These are phyloP conservation scores for Nasonia longicornis DNA, from an alignment of 1,140 invertebrate species.

Conservation along the genomic window DNA sequence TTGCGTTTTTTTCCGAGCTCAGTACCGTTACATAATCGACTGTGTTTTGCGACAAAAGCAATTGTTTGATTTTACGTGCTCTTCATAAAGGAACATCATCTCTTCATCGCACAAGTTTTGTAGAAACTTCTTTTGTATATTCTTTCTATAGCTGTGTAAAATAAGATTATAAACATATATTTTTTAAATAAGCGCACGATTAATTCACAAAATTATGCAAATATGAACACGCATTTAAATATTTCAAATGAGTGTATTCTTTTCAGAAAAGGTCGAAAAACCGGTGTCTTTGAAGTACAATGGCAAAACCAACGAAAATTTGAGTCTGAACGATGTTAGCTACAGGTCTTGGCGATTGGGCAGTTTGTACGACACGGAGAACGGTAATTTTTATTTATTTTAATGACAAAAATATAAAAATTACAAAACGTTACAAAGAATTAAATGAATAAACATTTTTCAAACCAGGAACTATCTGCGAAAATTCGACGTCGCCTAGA, in stretches of 20 bases:
- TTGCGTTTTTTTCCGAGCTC: slow-evolving; percentile 14
- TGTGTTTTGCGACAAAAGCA: background rate
- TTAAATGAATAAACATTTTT: background rate
- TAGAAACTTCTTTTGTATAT: background rate
- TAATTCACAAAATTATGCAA: background rate
- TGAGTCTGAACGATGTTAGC: slow-evolving; percentile 63
- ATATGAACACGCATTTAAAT: background rate
- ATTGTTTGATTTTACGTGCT: slow-evolving; percentile 33
- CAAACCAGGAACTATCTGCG: slow-evolving; percentile 55
- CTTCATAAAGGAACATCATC: slow-evolving; percentile 37
- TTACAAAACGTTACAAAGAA: background rate
- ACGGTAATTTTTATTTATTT: slow-evolving; percentile 50
- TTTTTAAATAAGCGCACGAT: background rate
- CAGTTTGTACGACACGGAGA: slow-evolving; percentile 62
- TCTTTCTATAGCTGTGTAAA: background rate
- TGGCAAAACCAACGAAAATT: slow-evolving; percentile 56
- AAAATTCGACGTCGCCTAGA: slow-evolving; percentile 52
- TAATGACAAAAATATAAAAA: background rate
- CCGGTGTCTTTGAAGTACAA: slow-evolving; percentile 47
- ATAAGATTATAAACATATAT: background rate
- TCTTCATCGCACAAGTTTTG: slow-evolving; percentile 1
- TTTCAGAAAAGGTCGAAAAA: slow-evolving; percentile 50
- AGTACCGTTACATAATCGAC: slow-evolving; percentile 44
- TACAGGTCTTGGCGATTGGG: slow-evolving; percentile 67
- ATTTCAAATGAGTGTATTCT: background rate